Base-by-base conservation (phyloP, 1,140 invertebrate genomes). In the Zelostemma sp. region DNA sequence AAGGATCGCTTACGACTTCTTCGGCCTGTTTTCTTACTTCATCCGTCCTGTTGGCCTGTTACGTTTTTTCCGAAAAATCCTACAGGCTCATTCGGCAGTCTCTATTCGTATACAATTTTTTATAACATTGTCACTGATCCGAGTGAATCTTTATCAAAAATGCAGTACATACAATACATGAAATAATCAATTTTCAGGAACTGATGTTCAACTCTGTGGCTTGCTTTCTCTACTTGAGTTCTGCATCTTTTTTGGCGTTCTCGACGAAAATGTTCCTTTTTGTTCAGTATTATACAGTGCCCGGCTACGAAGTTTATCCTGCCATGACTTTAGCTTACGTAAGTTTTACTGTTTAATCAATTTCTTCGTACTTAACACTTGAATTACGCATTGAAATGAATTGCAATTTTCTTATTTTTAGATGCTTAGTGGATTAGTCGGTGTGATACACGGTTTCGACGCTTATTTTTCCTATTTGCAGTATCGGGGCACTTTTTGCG, bases 251-350 rank as follows among this genome's bases (percentile, higher is more conserved):
- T 76, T 88, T 95, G 78, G 91, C 90, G 1, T 90, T 92, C 59
- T 88, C 91, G 0, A 91, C 93, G 9, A 91, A 92, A 73, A 81
- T 92, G 16, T 93, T 90, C 79, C 79, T 95, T 21, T 90, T 91
- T 80, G 89, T 91, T 0, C 74, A 86, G 31, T 90, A 89, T 77
- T 75, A 87, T 18, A 73, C 88, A 16, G 88, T 81, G 12, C 86
- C 88, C 1, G 88, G 87, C 55, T 90, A 87, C 72, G 88, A 90
- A 75, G 92, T 90, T 18, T 94, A 93, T 85, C 93, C 93, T 11
- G 93, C 93, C 1, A 93, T 95, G 91, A 93, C 91, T 16, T 91
- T 91, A 0, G 90, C 91, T 49, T 94, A 94, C 79, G 93, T 95
- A 85, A 93, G 92, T 90, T 54, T 28, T 14, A 3, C 1, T 31